Evolutionary conservation across 2,113 vertebrate species (phyloP).

Genomic region (Xyrauchen texanus): DNA sequence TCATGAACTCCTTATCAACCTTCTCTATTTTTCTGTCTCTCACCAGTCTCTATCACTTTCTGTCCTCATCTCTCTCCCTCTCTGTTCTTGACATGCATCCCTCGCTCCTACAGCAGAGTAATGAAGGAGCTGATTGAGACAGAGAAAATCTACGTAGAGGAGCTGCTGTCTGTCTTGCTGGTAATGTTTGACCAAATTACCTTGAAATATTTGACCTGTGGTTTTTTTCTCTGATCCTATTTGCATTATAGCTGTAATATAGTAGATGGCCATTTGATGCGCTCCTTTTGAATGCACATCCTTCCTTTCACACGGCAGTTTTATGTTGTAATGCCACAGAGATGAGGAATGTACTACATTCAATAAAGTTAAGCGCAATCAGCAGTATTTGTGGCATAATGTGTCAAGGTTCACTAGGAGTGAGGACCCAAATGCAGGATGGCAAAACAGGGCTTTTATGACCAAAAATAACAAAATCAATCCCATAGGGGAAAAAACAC

Average conservation of each 20-base stretch:
- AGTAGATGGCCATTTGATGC: neutral
- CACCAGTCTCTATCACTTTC: slow-evolving; percentile 23
- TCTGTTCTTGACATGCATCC: neutral
- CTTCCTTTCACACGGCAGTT: too few species aligned
- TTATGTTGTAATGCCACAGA: too few species aligned
- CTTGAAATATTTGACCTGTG: neutral
- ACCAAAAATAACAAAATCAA: too few species aligned
- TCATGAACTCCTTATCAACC: slow-evolving; percentile 15
- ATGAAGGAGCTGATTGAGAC: slow-evolving; percentile 85
- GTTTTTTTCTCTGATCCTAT: neutral
- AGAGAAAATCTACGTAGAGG: slow-evolving; percentile 82
- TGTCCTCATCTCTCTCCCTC: slow-evolving; percentile 9
- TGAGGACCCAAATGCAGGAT: too few species aligned
- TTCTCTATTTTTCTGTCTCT: neutral
- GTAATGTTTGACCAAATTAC: slow-evolving; percentile 63
- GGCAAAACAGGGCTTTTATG: too few species aligned
- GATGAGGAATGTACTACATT: too few species aligned
- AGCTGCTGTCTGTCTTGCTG: slow-evolving; percentile 81
- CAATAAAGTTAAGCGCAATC: too few species aligned
- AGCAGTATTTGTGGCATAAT: too few species aligned
- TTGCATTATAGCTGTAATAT: neutral
- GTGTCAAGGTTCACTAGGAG: too few species aligned
- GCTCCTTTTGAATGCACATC: too few species aligned
- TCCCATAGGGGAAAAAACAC: too few species aligned
- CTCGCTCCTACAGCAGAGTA: slow-evolving; percentile 72